Evolutionary conservation across 2,888 invertebrate genomes (phyloP), one percentile per base, ranked within the genome.

Genomic region (Tanypteryx hageni): DNA sequence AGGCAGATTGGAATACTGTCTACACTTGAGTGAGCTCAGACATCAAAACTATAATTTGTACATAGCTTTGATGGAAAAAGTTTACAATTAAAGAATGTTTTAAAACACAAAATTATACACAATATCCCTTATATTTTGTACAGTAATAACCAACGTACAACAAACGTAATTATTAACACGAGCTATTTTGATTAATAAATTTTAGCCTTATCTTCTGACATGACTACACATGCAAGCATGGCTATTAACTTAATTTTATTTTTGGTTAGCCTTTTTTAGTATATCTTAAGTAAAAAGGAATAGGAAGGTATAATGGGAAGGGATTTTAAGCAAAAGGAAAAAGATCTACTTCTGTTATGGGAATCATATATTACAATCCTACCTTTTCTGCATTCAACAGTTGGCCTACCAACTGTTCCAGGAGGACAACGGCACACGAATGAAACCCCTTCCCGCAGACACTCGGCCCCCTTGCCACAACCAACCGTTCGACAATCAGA

Each of bases 381-480:
- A 96, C 97, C 96, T 96, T 96, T 95, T 93, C 96, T 96, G 95
- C 97, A 98, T 94, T 97, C 97, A 94, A 96, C 95, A 94, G 97
- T 97, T 68, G 97, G 97, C 94, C 96, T 96, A 94, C 97, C 97
- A 94, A 96, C 96, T 92, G 97, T 97, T 93, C 97, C 97, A 92
- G 97, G 97, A 93, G 97, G 96, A 95, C 98, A 98, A 94, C 97
- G 96, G 95, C 98, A 98, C 68, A 97, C 97, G 96, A 98, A 98
- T 94, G 97, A 97, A 93, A 97, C 97, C 93, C 98, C 97, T 95
- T 98, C 97, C 94, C 98, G 97, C 93, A 98, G 97, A 95, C 98
- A 98, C 95, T 98, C 97, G n/a, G 98, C 98, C 93, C 98, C 98
- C 94, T 97, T 96, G 93, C 97, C 97, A 95, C 98, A 98, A 93